A percentile compares a stretch with the other conserved stretches of the same genome.
phyloP scores from a whole-genome alignment of 2,888 invertebrate species.

The Crematogaster levior region DNA sequence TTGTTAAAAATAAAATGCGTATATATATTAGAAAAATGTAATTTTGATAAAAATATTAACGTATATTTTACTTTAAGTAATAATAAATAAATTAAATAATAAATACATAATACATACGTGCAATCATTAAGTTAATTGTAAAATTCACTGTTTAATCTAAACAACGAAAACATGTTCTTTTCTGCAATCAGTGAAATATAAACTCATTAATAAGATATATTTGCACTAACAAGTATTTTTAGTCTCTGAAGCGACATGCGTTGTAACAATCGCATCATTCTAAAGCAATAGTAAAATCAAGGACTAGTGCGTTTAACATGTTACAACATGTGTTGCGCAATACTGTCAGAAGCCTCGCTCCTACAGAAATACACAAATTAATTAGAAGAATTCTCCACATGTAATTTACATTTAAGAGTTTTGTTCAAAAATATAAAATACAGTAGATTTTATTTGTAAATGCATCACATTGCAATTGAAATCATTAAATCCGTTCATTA shows the following conservation, averaged over 20 bases:
- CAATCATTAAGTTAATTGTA: neutral
- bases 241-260: conserved; percentile 16
- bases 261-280: conserved; percentile 21
- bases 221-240: conserved; percentile 44
- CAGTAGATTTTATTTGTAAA: no score
- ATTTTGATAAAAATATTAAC: neutral
- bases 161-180: neutral
- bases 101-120: neutral
- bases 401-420: neutral
- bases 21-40: neutral
- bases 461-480: no score
- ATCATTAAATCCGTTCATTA: neutral
- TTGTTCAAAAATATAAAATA: neutral
- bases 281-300: conserved; percentile 43
- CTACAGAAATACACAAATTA: conserved; percentile 9
- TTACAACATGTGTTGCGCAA: conserved; percentile 22
- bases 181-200: conserved; percentile 1
- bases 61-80: neutral
- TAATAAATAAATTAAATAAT: no score
- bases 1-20: neutral
- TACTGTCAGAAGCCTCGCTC: neutral
- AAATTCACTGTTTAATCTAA: neutral
- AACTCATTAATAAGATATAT: conserved; percentile 51
- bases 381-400: neutral
- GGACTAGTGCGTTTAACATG: conserved; percentile 14